Evolutionary conservation across 2,113 vertebrate genomes (phyloP).

Genomic region (Erinaceus europaeus): DNA sequence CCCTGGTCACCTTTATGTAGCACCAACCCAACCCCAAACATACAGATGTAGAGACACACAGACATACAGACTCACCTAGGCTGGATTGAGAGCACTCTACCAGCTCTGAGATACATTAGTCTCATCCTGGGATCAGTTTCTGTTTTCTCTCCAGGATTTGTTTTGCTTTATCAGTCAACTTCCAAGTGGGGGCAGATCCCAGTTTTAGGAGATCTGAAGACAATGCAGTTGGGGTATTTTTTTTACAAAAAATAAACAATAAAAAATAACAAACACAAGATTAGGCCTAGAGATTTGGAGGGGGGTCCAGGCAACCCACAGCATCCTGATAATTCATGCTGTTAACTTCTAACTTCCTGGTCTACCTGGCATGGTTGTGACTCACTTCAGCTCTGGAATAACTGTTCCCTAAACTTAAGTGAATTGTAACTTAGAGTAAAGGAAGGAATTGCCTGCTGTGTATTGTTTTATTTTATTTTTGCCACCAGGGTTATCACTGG

Average conservation of each 20-base stretch:
- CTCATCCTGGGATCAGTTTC: neutral
- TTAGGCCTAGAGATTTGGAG: neutral
- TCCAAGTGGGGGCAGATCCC: neutral
- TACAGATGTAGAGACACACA: neutral
- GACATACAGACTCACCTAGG: too few relatives aligned
- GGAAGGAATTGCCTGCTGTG: neutral
- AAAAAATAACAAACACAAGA: neutral
- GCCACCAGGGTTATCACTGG: too few relatives aligned
- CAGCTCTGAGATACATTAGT: too few relatives aligned
- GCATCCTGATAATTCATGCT: too few relatives aligned
- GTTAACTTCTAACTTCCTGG: neutral
- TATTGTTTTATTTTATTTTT: too few relatives aligned
- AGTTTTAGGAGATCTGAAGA: neutral
- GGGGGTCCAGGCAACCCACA: rapidly evolving
- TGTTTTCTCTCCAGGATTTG: neutral
- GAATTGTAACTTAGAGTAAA: conserved; percentile 8
- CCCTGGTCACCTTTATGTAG: neutral
- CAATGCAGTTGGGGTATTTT: neutral
- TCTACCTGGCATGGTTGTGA: neutral
- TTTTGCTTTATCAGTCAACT: neutral
- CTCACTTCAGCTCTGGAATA: neutral
- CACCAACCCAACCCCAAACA: neutral
- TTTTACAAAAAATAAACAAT: neutral
- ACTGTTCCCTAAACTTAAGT: neutral
- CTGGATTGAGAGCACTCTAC: too few relatives aligned